Conservation (phyloP, 2,888 invertebrate species). For the Rhimphoctona megacephalus region DNA sequence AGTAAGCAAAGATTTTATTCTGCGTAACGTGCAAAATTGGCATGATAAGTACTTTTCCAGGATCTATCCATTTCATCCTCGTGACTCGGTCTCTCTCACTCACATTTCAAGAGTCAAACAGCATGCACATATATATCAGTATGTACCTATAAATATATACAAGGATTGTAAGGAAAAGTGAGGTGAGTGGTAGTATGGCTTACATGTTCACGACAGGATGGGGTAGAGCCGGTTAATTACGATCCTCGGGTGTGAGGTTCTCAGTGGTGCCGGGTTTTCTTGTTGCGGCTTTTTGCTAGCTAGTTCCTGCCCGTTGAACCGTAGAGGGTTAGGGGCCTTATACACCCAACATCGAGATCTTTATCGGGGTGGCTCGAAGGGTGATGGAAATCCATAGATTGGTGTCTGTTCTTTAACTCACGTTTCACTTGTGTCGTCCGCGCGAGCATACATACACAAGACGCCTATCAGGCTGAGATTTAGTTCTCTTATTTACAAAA, state of each 20-base stretch:
- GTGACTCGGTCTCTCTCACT: constrained; percentile 29
- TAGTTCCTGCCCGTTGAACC: constrained; percentile 63
- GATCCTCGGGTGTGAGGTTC: constrained; percentile 71
- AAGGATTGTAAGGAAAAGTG: constrained; percentile 39
- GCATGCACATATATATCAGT: constrained; percentile 30
- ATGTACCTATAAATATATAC: constrained; percentile 25
- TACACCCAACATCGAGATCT: constrained; percentile 68
- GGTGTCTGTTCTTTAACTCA: constrained; percentile 64
- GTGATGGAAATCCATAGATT: constrained; percentile 71
- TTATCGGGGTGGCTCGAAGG: constrained; percentile 69
- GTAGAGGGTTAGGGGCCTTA: constrained; percentile 46
- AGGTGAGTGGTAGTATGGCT: constrained; percentile 60
- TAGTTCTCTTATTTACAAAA: constrained; percentile 48
- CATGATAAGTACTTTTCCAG: constrained; percentile 45
- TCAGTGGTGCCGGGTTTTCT: constrained; percentile 79
- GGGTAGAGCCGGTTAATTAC: constrained; percentile 69
- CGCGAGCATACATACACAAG: constrained; percentile 5
- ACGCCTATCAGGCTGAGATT: constrained; percentile 41
- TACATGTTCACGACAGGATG: constrained; percentile 63
- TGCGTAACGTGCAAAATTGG: not conserved
- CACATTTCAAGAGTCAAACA: constrained; percentile 35
- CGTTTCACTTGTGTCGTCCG: constrained; percentile 19
- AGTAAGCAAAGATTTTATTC: not conserved
- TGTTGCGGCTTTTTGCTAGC: constrained; percentile 59
- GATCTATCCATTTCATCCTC: constrained; percentile 39